Conservation (phyloP, 2,113 vertebrate genomes). For the Odobenus rosmarus region DNA sequence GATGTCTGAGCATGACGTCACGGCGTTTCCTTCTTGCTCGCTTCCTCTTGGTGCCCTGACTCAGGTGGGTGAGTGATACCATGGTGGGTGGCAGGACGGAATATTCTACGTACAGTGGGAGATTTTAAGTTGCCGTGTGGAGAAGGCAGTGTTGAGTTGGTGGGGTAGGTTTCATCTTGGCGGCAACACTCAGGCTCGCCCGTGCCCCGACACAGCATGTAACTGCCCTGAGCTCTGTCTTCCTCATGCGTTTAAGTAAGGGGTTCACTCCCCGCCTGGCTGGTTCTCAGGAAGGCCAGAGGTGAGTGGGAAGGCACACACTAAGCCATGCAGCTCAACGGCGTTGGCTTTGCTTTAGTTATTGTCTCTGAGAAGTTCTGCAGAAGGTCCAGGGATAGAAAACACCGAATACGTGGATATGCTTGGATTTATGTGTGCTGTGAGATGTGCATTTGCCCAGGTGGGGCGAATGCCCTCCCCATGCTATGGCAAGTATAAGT, state of each 20-base stretch:
- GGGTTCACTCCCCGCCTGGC: rapidly evolving
- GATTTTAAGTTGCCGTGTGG: rapidly evolving
- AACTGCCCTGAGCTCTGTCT: neutral
- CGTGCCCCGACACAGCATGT: rapidly evolving
- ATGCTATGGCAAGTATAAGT: rapidly evolving
- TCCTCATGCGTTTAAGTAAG: rapidly evolving
- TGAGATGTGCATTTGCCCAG: neutral
- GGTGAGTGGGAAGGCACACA: rapidly evolving
- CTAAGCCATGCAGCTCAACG: rapidly evolving
- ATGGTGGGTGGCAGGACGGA: neutral
- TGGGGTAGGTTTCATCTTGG: neutral
- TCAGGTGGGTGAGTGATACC: neutral
- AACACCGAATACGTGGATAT: rapidly evolving
- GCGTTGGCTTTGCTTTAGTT: rapidly evolving
- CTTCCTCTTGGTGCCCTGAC: neutral
- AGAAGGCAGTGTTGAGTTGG: neutral
- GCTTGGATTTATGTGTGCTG: neutral
- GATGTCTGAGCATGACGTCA: neutral
- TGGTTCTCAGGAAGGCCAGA: rapidly evolving
- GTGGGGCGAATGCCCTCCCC: rapidly evolving
- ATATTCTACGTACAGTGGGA: neutral
- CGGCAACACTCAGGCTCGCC: neutral
- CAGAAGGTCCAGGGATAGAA: neutral
- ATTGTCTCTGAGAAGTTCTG: neutral
- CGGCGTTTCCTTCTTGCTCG: neutral